Evolutionary conservation across 2,888 invertebrate species (phyloP).

Genomic region (Coleophora deauratella): DNA sequence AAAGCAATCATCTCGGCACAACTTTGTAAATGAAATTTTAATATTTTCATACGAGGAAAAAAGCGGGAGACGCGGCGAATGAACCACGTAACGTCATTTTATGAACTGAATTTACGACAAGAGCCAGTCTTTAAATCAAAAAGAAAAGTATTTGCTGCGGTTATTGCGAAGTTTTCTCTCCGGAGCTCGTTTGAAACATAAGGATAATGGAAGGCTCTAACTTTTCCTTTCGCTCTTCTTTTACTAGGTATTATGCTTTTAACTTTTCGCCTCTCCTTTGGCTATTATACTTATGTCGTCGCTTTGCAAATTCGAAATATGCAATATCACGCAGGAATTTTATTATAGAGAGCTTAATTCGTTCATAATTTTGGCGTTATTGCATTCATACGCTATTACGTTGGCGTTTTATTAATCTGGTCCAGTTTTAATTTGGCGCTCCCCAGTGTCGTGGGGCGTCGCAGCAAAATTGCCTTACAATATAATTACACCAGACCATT

Average conservation of each 20-base stretch:
- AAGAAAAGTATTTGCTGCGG: slow-evolving; percentile 20
- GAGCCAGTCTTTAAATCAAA: slow-evolving; percentile 26
- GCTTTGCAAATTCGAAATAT: slow-evolving; percentile 8
- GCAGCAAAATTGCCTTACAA: slow-evolving; percentile 61
- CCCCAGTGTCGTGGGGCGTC: slow-evolving; percentile 26
- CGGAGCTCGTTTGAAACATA: slow-evolving; percentile 8
- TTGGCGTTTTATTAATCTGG: slow-evolving; percentile 39
- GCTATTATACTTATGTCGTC: background rate
- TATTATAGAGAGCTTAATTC: slow-evolving; percentile 29
- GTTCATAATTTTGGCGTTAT: slow-evolving; percentile 43
- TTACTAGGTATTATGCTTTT: slow-evolving; percentile 6
- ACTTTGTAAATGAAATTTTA: slow-evolving; percentile 7
- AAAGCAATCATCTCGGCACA: slow-evolving; percentile 6
- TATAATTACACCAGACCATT: slow-evolving; percentile 59
- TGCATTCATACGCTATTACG: slow-evolving; percentile 31
- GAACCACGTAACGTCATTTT: slow-evolving; percentile 23
- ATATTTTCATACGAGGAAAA: slow-evolving; percentile 7
- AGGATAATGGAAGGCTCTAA: slow-evolving; percentile 7
- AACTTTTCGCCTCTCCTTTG: slow-evolving; percentile 4
- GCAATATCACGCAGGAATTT: slow-evolving; percentile 18
- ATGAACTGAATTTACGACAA: slow-evolving; percentile 25
- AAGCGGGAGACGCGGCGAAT: slow-evolving; percentile 15
- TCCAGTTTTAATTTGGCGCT: slow-evolving; percentile 44
- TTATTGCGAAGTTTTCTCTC: slow-evolving; percentile 18
- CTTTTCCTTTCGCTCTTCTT: slow-evolving; percentile 7